Conservation (phyloP, 2,797 vertebrate species). For the Tinamus major region DNA sequence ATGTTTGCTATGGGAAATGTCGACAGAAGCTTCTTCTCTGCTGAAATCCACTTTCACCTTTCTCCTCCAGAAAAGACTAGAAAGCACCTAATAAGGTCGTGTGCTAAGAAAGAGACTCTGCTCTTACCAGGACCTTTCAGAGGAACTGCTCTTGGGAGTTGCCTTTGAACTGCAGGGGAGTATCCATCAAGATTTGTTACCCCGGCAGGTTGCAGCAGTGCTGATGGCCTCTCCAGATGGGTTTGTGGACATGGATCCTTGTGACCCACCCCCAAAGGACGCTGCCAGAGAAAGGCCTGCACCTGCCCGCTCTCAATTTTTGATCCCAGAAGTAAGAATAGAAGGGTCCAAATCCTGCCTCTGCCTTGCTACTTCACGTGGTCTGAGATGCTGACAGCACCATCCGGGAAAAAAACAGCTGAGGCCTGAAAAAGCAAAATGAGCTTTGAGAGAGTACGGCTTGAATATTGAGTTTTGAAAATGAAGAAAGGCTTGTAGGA, state of each 20-base stretch:
- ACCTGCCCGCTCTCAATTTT: background rate
- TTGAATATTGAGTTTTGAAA: background rate
- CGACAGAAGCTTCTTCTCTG: fast-evolving
- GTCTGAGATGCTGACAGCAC: fast-evolving
- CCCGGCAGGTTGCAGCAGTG: background rate
- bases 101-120: background rate
- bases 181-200: background rate
- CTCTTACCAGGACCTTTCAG: background rate
- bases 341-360: background rate
- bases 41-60: background rate
- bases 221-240: background rate
- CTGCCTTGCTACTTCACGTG: fast-evolving
- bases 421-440: background rate
- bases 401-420: background rate
- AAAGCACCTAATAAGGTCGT: background rate
- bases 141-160: background rate
- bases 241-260: background rate
- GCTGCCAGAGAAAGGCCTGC: background rate
- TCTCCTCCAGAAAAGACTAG: background rate
- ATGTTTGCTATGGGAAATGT: background rate
- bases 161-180: background rate
- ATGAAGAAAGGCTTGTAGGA: background rate
- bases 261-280: background rate
- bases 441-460: too few species aligned
- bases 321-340: background rate